phyloP scores from a whole-genome alignment of 2,113 vertebrate genomes.

The Nibea albiflora region DNA sequence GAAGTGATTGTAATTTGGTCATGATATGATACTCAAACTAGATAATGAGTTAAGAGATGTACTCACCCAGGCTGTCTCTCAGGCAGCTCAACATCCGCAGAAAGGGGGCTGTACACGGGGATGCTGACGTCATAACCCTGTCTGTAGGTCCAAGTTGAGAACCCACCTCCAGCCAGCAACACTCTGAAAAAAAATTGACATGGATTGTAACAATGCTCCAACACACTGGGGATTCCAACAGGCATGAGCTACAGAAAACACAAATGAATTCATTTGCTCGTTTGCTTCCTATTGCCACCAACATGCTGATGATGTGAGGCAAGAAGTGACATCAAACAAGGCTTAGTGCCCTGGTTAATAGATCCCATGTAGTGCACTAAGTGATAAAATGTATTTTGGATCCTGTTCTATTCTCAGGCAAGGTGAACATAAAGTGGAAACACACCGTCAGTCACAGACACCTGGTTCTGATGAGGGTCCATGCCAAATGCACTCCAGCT shows the following conservation, averaged over 20 bases:
- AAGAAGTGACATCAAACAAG: conserved; percentile 33
- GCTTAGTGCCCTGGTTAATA: conserved; percentile 6
- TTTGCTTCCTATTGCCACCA: neutral
- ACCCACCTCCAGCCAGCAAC: conserved; percentile 95
- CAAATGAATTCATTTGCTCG: neutral
- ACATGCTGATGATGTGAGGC: neutral
- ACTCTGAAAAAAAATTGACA: conserved; percentile 85
- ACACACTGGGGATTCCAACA: conserved; percentile 12
- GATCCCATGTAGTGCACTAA: neutral
- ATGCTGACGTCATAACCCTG: conserved; percentile 99
- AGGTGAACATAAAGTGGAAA: conserved; percentile 59
- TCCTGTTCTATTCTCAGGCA: conserved; percentile 24
- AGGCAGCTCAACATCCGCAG: conserved; percentile 90
- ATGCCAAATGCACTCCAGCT: conserved; percentile 77
- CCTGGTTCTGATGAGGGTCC: conserved; percentile 78
- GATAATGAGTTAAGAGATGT: neutral
- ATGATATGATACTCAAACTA: neutral
- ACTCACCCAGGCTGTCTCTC: conserved; percentile 93
- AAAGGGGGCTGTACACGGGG: conserved; percentile 95
- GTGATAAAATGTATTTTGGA: conserved; percentile 41
- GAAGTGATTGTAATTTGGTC: neutral
- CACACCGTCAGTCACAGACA: conserved; percentile 65
- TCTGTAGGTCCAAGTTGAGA: conserved; percentile 98
- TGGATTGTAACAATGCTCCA: conserved; percentile 22
- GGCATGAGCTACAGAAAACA: neutral